Percentiles rank a stretch among this genome's conserved stretches.
Evolutionary conservation across 2,113 vertebrate species (phyloP).

Genomic region (Hylia prasina): DNA sequence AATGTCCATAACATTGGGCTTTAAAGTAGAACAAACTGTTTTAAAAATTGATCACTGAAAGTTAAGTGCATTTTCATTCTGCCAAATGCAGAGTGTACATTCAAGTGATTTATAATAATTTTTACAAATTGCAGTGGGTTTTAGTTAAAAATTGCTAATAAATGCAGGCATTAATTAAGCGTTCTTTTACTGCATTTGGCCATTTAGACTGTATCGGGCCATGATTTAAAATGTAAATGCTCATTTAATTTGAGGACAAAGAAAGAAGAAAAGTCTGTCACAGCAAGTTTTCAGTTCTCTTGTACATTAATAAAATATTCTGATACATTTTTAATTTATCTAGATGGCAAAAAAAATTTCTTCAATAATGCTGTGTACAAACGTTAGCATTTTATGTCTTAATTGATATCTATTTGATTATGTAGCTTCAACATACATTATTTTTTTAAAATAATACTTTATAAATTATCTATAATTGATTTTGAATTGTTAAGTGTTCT

Average conservation of each 20-base stretch:
- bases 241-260: constrained; percentile 51
- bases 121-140: constrained; percentile 38
- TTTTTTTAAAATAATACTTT: background rate
- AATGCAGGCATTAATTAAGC: constrained; percentile 34
- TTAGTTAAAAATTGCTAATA: constrained; percentile 51
- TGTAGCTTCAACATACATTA: background rate
- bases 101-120: constrained; percentile 34
- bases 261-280: constrained; percentile 2
- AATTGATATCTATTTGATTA: background rate
- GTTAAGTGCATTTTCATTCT: constrained; percentile 46
- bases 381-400: background rate
- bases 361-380: background rate
- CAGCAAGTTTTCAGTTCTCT: constrained; percentile 30
- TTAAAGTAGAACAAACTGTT: constrained; percentile 66
- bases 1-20: constrained; percentile 59
- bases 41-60: constrained; percentile 55
- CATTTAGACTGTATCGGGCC: constrained; percentile 28
- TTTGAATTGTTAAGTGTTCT: background rate
- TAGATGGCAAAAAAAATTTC: background rate
- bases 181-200: background rate
- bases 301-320: background rate
- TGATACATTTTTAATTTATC: background rate
- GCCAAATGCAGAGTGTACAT: constrained; percentile 1
- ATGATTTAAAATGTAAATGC: constrained; percentile 45
- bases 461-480: background rate